These are phyloP conservation scores for Philereme transversata DNA, from an alignment of 2,888 invertebrate species.

Conservation along the genomic window DNA sequence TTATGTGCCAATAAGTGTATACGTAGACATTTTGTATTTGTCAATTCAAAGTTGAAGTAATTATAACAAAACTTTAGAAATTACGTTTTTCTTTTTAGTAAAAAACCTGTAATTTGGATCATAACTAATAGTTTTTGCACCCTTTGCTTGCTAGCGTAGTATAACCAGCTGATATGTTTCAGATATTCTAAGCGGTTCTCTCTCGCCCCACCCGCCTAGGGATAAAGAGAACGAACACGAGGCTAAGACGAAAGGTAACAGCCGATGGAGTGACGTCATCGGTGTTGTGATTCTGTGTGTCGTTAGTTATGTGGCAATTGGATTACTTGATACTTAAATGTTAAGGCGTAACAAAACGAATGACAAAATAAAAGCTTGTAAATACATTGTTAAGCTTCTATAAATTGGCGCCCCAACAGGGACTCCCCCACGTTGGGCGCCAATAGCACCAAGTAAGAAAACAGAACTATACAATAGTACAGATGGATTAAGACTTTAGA, in stretches of 20 bases:
- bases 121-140: background rate
- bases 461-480: too few relatives aligned
- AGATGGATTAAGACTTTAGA: too few relatives aligned
- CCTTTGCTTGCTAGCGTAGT: slow-evolving; percentile 24
- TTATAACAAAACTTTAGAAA: too few relatives aligned
- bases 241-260: slow-evolving; percentile 89
- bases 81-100: too few relatives aligned
- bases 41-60: too few relatives aligned
- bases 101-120: background rate
- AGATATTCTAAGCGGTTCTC: slow-evolving; percentile 91
- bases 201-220: slow-evolving; percentile 84
- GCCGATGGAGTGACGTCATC: slow-evolving; percentile 33
- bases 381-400: background rate
- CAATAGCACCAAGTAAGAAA: background rate
- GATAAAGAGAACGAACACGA: slow-evolving; percentile 90
- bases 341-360: background rate
- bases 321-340: slow-evolving; percentile 13
- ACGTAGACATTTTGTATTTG: too few relatives aligned
- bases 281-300: slow-evolving; percentile 59
- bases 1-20: too few relatives aligned
- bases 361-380: background rate
- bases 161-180: slow-evolving; percentile 73
- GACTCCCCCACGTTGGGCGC: slow-evolving; percentile 1
- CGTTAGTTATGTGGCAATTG: slow-evolving; percentile 51
- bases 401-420: slow-evolving; percentile 6